These are phyloP conservation scores for Trichonephila inaurata DNA, from an alignment of 1,140 invertebrate genomes.

Conservation along the genomic window DNA sequence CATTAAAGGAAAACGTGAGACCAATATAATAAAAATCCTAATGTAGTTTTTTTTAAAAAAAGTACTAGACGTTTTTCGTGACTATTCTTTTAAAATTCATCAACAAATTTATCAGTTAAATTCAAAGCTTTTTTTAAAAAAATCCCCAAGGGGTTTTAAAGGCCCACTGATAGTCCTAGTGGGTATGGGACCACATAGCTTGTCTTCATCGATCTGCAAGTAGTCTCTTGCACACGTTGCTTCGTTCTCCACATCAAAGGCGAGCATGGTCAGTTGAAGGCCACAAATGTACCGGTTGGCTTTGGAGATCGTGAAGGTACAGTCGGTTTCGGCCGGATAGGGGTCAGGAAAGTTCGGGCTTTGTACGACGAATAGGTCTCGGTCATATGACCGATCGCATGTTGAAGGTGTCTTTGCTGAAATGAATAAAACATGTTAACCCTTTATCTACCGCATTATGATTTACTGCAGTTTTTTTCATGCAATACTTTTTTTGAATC, in stretches of 20 bases:
- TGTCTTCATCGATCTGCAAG: slow-evolving; percentile 78
- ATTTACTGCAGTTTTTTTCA: too few species aligned
- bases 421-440: background rate
- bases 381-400: slow-evolving; percentile 62
- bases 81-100: too few species aligned
- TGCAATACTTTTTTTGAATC: too few species aligned
- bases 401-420: background rate
- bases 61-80: too few species aligned
- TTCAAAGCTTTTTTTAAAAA: too few species aligned
- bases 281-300: slow-evolving; percentile 77
- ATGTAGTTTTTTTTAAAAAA: too few species aligned
- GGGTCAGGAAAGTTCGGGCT: slow-evolving; percentile 76
- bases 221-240: slow-evolving; percentile 77
- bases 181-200: slow-evolving; percentile 77
- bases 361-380: slow-evolving; percentile 74
- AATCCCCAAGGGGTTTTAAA: too few species aligned
- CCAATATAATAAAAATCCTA: too few species aligned
- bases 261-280: slow-evolving; percentile 76
- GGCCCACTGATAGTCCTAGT: slow-evolving; percentile 77
- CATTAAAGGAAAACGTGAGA: too few species aligned
- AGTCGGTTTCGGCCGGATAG: slow-evolving; percentile 73
- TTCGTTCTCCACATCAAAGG: slow-evolving; percentile 78
- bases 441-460: too few species aligned
- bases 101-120: too few species aligned
- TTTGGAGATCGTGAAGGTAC: slow-evolving; percentile 75